These are phyloP conservation scores for Cerastoderma edule DNA, from an alignment of 2,888 invertebrate species.

Conservation along the genomic window DNA sequence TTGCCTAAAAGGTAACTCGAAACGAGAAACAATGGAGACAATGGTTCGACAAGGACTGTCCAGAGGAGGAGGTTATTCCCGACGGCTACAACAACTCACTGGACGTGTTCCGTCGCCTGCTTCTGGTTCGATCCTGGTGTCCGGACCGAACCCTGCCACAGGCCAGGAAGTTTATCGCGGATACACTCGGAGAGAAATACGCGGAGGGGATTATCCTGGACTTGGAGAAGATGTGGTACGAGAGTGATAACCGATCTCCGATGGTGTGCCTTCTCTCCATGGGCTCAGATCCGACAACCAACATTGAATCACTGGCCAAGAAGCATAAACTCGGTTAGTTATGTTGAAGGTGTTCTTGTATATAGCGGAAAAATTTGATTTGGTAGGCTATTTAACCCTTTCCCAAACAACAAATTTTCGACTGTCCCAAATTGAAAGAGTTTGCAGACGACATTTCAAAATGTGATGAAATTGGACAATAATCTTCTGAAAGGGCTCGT, in stretches of 20 bases:
- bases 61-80: constrained; percentile 83
- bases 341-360: too few species aligned
- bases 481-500: too few species aligned
- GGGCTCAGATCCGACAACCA: constrained; percentile 83
- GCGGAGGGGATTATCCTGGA: constrained; percentile 84
- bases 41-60: constrained; percentile 84
- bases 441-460: too few species aligned
- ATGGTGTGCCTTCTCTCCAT: constrained; percentile 83
- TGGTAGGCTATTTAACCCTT: too few species aligned
- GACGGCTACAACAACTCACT: constrained; percentile 83
- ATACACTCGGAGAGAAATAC: constrained; percentile 82
- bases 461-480: too few species aligned
- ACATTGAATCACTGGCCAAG: constrained; percentile 83
- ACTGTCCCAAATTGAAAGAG: too few species aligned
- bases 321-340: constrained; percentile 80
- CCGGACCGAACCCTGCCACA: constrained; percentile 83
- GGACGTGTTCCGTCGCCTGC: constrained; percentile 83
- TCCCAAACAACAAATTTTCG: too few species aligned
- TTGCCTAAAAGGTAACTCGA: constrained; percentile 49
- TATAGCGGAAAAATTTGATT: too few species aligned
- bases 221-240: constrained; percentile 83
- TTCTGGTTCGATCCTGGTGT: constrained; percentile 83
- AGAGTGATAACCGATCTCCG: constrained; percentile 80
- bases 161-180: constrained; percentile 82
- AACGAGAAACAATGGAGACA: constrained; percentile 83